These are phyloP conservation scores for Aleiodes sp. DNA, from an alignment of 1,140 invertebrate genomes.

Conservation along the genomic window DNA sequence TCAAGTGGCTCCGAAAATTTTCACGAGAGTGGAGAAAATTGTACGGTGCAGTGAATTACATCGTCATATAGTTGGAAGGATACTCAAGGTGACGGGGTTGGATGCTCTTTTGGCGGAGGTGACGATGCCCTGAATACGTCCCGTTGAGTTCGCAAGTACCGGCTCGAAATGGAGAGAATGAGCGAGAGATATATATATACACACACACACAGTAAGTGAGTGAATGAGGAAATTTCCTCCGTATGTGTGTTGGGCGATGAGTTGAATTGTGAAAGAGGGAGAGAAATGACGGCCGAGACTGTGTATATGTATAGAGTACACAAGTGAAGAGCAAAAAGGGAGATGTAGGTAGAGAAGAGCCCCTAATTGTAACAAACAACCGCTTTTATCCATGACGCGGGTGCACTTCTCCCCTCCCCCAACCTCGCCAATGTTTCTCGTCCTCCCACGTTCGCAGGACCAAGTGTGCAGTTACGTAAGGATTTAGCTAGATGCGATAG, in stretches of 20 bases:
- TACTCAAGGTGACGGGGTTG: conserved; percentile 9
- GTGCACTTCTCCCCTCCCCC: background rate
- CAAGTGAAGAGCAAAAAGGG: conserved; percentile 1
- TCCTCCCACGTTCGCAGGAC: background rate
- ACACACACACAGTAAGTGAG: conserved; percentile 28
- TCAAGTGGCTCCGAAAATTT: background rate
- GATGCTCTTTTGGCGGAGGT: conserved; percentile 13
- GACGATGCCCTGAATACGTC: conserved; percentile 19
- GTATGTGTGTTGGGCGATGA: background rate
- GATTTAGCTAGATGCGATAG: conserved; percentile 6
- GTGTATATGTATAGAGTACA: background rate
- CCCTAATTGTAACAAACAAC: conserved; percentile 56
- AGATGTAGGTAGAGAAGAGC: conserved; percentile 35
- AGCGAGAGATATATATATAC: background rate
- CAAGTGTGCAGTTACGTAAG: conserved; percentile 14
- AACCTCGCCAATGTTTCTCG: background rate
- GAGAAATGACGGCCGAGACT: conserved; percentile 10
- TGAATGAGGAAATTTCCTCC: background rate
- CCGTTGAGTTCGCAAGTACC: conserved; percentile 15
- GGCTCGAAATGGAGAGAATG: no score
- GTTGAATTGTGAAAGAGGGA: background rate
- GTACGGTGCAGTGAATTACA: background rate
- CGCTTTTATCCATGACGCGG: conserved; percentile 42
- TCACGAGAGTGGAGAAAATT: background rate
- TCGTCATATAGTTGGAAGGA: conserved; percentile 12